Evolutionary conservation across 2,888 invertebrate genomes (phyloP), one percentile per base, ranked within the genome.

Genomic region (Yponomeuta sedellus): DNA sequence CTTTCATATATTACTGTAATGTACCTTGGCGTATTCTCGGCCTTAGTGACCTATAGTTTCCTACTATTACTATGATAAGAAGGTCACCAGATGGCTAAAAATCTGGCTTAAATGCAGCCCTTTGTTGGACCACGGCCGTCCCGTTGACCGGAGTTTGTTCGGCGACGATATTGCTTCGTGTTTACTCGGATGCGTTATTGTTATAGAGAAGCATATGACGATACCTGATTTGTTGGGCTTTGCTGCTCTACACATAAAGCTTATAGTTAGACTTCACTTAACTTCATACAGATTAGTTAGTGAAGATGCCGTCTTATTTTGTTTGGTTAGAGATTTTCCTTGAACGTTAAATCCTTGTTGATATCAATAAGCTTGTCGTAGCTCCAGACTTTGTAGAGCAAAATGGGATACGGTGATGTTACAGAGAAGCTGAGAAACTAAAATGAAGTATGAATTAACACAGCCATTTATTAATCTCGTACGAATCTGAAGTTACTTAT

Each of bases 1-100:
- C 68, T 68, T 65, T 72, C 71, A 74, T 78, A 72, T 72, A 72
- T 77, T 73, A 70, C 69, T 68, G 67, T 69, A 72, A 75, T 72
- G 70, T 70, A 70, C 34, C 34, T 34, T 34, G 8, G 8, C 34
- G 34, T 8, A 6, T 8, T 34, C 34, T 8, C 34, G 34, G 44
- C 16, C 4, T 3, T 12, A 52, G 44, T 52, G 44, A 52, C 44
- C 44, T 52, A 52, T 16, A 52, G 16, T 52, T 52, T 16, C 44
- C 3, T 52, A 52, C 12, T 16, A 52, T 52, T 16, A 16, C 44
- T 1, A 16, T 16, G 44, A 52, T 12, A 4, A 52, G 44, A 52
- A 52, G 16, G 1, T 16, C 44, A 52, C 44, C 44, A 52, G 16
- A 52, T 16, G 44, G 4, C 44, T 52, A 16, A 52, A 52, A 52